Percentiles rank a stretch among this genome's conserved stretches.
Conservation (phyloP, 2,113 vertebrate genomes). For the Microcebus ravelobensis region DNA sequence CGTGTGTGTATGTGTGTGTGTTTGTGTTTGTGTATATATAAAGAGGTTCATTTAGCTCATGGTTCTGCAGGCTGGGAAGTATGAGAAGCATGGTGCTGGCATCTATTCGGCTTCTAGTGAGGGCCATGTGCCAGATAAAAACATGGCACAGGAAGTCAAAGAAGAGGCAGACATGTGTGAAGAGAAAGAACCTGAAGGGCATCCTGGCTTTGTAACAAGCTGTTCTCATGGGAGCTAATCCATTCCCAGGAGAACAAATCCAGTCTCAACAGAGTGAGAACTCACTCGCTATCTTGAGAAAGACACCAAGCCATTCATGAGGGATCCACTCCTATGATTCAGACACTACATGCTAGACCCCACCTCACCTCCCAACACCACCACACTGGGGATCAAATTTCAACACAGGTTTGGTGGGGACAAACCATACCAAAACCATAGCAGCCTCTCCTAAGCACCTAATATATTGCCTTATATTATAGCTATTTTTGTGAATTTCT, state of each 20-base stretch:
- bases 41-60: background rate
- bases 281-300: background rate
- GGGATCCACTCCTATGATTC: background rate
- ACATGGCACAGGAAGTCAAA: background rate
- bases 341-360: too few relatives aligned
- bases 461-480: slow-evolving; percentile 23
- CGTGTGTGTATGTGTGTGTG: too few relatives aligned
- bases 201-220: background rate
- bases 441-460: background rate
- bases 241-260: background rate
- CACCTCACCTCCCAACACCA: background rate
- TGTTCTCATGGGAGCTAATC: background rate
- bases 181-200: background rate
- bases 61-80: background rate
- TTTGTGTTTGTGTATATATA: background rate
- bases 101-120: background rate
- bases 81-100: background rate
- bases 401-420: background rate
- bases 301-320: background rate
- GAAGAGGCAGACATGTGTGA: background rate
- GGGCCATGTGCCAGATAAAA: background rate
- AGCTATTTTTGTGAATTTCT: slow-evolving; percentile 43
- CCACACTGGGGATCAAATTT: background rate
- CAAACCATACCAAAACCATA: background rate
- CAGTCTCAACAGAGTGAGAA: background rate